Evolutionary conservation across 2,113 vertebrate genomes (phyloP).

Genomic region (Indicator indicator): DNA sequence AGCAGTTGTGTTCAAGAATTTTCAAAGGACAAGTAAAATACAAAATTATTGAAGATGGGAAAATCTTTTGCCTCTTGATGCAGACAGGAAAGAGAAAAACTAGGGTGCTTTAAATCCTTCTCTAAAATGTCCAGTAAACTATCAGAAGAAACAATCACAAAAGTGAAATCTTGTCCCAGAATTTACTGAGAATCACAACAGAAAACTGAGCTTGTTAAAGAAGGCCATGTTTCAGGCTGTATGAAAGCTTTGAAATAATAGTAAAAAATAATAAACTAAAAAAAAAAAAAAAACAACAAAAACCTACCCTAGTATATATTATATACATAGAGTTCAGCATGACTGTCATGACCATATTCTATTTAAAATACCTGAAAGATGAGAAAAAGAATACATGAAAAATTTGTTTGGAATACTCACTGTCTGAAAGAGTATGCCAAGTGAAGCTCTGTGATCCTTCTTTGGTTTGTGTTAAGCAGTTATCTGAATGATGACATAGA

Average conservation of each 20-base stretch:
- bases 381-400: neutral
- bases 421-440: neutral
- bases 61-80: neutral
- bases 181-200: neutral
- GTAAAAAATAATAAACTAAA: neutral
- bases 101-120: neutral
- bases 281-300: no score
- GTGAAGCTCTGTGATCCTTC: neutral
- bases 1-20: neutral
- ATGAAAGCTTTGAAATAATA: neutral
- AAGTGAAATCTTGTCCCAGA: neutral
- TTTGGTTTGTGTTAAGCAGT: neutral
- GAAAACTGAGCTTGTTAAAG: neutral
- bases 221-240: neutral
- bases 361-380: neutral
- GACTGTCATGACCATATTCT: neutral
- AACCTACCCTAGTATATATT: fast-evolving
- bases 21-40: neutral
- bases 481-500: neutral
- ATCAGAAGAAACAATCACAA: neutral
- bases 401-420: neutral
- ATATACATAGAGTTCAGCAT: neutral
- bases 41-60: neutral
- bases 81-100: neutral
- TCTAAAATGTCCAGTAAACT: neutral